Percentiles rank a stretch among this genome's conserved stretches.
Evolutionary conservation across 2,888 invertebrate species (phyloP).

Genomic region (Leptopilina drosophilae): DNA sequence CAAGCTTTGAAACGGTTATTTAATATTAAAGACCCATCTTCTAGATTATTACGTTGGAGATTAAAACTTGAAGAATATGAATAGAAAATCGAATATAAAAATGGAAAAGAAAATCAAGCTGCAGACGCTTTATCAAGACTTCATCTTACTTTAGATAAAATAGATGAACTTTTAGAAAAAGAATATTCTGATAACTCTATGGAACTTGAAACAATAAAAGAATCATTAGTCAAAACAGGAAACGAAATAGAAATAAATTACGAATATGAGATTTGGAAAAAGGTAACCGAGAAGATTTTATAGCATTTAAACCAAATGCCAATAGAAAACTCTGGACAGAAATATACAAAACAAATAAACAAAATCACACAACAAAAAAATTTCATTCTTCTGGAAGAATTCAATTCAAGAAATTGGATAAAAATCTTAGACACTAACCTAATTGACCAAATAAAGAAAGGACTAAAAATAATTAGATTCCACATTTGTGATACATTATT

Average conservation of each 20-base stretch:
- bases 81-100: constrained; percentile 66
- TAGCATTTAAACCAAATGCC: not conserved
- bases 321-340: not conserved
- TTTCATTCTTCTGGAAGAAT: not conserved
- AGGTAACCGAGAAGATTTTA: too few relatives aligned
- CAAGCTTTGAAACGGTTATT: constrained; percentile 61
- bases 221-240: not conserved
- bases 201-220: too few relatives aligned
- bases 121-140: too few relatives aligned
- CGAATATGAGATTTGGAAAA: not conserved
- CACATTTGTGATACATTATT: too few relatives aligned
- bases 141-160: constrained; percentile 6
- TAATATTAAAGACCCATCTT: constrained; percentile 64
- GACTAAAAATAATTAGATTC: too few relatives aligned
- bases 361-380: too few relatives aligned
- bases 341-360: not conserved
- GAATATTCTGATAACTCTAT: not conserved
- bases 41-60: constrained; percentile 65
- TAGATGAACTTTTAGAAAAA: not conserved
- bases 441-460: too few relatives aligned
- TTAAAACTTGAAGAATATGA: constrained; percentile 67
- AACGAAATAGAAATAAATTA: not conserved
- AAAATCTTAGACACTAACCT: not conserved
- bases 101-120: too few relatives aligned
- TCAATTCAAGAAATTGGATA: not conserved